Percentiles rank a stretch among this genome's conserved stretches.
These are phyloP conservation scores for Mormyrus hasselquistii DNA, from an alignment of 2,797 vertebrate species.

Conservation along the genomic window DNA sequence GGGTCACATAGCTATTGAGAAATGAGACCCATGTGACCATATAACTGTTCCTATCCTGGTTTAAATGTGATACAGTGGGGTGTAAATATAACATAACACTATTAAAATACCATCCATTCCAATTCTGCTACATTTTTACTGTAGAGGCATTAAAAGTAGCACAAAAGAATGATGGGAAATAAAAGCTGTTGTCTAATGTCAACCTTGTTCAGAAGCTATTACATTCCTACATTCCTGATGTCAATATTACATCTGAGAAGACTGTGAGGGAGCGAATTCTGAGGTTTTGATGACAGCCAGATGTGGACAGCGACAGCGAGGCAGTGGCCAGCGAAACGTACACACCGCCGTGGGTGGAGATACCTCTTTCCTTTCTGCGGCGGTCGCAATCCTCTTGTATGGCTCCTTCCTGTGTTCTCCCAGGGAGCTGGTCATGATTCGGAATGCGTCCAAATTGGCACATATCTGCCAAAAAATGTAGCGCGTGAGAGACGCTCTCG, in stretches of 20 bases:
- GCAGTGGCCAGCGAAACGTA: neutral
- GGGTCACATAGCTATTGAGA: neutral
- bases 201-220: neutral
- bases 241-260: neutral
- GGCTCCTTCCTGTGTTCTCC: conserved; percentile 67
- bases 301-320: neutral
- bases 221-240: neutral
- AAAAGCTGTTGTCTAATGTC: neutral
- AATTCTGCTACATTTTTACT: neutral
- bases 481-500: neutral
- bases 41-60: neutral
- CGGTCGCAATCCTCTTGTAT: conserved; percentile 64
- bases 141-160: neutral
- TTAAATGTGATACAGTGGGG: neutral
- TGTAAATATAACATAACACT: neutral
- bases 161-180: neutral
- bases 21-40: neutral
- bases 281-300: neutral
- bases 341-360: neutral
- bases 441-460: conserved; percentile 83
- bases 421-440: conserved; percentile 74
- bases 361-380: conserved; percentile 75
- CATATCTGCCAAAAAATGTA: conserved; percentile 72
- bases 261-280: neutral
- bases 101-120: neutral